Conservation (phyloP, 2,888 invertebrate species). For the Folsomia candida region DNA sequence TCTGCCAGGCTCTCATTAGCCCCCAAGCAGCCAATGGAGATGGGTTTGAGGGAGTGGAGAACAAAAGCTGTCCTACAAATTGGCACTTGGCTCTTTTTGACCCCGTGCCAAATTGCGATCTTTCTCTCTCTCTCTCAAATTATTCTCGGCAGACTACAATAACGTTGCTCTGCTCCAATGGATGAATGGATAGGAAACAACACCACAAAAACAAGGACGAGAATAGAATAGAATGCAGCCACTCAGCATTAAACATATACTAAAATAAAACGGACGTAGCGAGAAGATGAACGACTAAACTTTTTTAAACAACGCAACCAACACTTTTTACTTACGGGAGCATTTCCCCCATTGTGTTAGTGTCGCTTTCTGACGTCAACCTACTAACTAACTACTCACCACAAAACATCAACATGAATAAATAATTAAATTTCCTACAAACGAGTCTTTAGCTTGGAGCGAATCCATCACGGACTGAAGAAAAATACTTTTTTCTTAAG, state of each 20-base stretch:
- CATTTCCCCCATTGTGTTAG: neutral
- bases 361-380: neutral
- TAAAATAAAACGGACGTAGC: neutral
- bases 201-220: neutral
- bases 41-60: conserved; percentile 3
- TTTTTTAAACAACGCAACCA: neutral
- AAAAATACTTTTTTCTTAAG: too few relatives aligned
- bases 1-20: conserved; percentile 48
- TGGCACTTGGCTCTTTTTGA: conserved; percentile 48
- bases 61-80: conserved; percentile 47
- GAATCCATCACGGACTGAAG: too few relatives aligned
- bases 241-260: neutral
- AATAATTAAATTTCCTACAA: too few relatives aligned
- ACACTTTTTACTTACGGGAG: neutral
- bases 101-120: conserved; percentile 41
- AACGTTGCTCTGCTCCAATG: neutral
- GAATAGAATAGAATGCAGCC: neutral
- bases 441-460: too few relatives aligned
- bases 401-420: too few relatives aligned
- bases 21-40: conserved; percentile 13
- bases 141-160: conserved; percentile 1
- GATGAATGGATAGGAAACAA: neutral
- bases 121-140: conserved; percentile 10
- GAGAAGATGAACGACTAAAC: neutral
- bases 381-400: too few relatives aligned